Evolutionary conservation across 1,140 invertebrate genomes (phyloP).

Genomic region (Magallana gigas): DNA sequence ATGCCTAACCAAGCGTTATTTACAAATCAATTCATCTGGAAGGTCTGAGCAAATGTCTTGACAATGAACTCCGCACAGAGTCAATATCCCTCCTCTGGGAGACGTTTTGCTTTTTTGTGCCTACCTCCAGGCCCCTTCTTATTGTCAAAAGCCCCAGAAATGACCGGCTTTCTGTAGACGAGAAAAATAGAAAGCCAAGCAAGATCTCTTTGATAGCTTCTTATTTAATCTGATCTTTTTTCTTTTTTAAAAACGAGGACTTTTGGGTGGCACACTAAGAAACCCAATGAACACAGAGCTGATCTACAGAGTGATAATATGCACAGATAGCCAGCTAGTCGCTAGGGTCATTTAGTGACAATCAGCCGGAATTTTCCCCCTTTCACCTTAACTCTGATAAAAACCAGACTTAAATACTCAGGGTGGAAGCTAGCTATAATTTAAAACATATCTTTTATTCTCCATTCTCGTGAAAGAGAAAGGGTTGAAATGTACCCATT

Average conservation of each 20-base stretch:
- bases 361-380: neutral
- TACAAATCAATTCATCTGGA: constrained; percentile 26
- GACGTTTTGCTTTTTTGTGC: constrained; percentile 4
- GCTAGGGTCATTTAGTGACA: constrained; percentile 24
- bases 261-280: constrained; percentile 11
- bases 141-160: neutral
- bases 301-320: neutral
- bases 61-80: neutral
- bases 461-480: neutral
- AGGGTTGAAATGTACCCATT: neutral
- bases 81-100: constrained; percentile 22
- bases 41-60: constrained; percentile 14
- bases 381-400: constrained; percentile 12
- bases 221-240: constrained; percentile 19
- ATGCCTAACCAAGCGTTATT: constrained; percentile 33
- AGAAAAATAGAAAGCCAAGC: constrained; percentile 28
- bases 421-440: neutral
- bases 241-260: neutral
- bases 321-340: constrained; percentile 12
- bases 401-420: constrained; percentile 9
- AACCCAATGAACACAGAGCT: neutral
- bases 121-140: constrained; percentile 21
- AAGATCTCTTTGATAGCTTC: constrained; percentile 21
- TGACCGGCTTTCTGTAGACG: neutral
- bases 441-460: constrained; percentile 37